Base-by-base conservation (phyloP, 2,113 vertebrate species). In the Numenius arquata region DNA sequence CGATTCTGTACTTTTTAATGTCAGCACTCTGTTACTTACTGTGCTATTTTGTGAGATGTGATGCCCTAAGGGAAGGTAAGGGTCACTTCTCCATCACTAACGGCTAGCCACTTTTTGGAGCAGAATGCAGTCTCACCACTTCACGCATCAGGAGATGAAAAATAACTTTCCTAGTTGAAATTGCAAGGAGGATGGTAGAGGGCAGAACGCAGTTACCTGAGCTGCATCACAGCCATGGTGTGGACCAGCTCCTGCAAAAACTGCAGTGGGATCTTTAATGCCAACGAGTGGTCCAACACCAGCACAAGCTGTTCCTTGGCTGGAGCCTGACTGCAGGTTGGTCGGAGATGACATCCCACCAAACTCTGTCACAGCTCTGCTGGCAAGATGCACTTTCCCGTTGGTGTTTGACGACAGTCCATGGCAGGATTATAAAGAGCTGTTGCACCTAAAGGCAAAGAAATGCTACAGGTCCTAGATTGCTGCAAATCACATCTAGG, bases 401-500 rank as follows among this genome's bases (percentile, higher is more conserved):
- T 43, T 74, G 62, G 45, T 75, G 73, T 83, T 34, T 96, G 93
- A 85, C 1, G 30, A 67, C 80, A 91, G 48, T 66, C 61, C 18
- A 3, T 67, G 30, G 74, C 91, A 95, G 91, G 93, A 93, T 96
- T 95, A 85, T 90, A 81, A 79, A 87, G 72, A 90, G 90, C 75
- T 96, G 52, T 79, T 85, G 82, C 78, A 96, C 89, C 85, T 76
- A 27, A 73, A 95, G 88, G 93, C 87, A 77, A 45, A 90, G 96
- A 80, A 92, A 94, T 8, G 80, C 92, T 68, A 59, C 45, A 79
- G 85, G 90, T 85, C 79, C 76, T 85, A 66, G 67, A 90, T 88
- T 93, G 91, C 95, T 90, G 71, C 68, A 68, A 70, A 93, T 82
- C 95, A 48, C 88, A 85, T 82, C 84, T 23, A 66, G 89, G 76